phyloP scores from a whole-genome alignment of 2,113 vertebrate genomes.

The Myiopsitta monachus region DNA sequence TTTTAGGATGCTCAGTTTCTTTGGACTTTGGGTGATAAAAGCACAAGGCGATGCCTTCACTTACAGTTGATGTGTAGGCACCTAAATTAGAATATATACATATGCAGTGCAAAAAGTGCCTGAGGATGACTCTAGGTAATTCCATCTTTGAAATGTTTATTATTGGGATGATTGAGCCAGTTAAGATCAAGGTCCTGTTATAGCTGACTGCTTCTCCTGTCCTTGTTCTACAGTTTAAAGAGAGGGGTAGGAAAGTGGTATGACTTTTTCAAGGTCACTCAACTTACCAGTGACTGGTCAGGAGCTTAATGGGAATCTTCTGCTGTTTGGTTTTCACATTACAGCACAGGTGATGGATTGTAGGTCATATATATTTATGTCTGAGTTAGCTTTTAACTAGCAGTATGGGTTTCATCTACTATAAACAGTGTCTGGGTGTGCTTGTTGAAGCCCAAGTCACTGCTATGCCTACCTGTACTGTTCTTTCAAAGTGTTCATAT shows the following conservation, averaged over 20 bases:
- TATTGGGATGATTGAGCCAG: background rate
- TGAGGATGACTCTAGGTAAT: conserved; percentile 24
- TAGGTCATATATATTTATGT: background rate
- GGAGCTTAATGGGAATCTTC: background rate
- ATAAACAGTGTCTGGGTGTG: background rate
- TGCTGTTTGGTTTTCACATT: background rate
- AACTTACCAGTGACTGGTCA: background rate
- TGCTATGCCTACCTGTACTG: background rate
- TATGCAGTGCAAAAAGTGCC: conserved; percentile 29
- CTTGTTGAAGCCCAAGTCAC: background rate
- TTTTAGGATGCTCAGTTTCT: conserved; percentile 7
- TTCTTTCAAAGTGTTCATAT: background rate
- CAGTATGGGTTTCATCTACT: background rate
- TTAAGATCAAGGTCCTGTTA: background rate
- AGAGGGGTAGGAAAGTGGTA: background rate
- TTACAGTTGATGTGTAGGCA: background rate
- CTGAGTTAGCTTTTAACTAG: background rate
- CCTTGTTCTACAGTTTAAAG: background rate
- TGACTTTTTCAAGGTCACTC: background rate
- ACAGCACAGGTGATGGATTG: background rate
- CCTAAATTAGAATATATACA: conserved; percentile 32
- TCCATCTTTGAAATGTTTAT: background rate
- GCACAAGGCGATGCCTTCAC: background rate
- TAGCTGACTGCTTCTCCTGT: background rate
- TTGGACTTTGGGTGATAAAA: conserved; percentile 31